These are phyloP conservation scores for Drosophila barbarae DNA, from an alignment of 2,888 invertebrate species.

Conservation along the genomic window DNA sequence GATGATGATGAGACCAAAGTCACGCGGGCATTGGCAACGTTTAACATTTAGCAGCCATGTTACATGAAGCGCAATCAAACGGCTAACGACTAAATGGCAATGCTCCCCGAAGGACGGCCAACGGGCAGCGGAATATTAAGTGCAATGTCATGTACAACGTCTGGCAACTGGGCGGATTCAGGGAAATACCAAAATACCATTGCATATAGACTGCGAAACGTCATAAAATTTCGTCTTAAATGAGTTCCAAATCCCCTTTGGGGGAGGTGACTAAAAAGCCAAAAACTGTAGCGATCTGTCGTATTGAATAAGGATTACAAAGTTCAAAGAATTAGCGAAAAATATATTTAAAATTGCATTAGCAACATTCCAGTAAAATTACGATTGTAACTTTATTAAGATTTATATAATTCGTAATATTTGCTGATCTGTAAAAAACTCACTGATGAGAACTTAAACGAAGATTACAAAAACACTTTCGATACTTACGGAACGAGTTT, in stretches of 20 bases:
- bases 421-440: too few species aligned
- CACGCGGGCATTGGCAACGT: slow-evolving; percentile 62
- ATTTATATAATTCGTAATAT: too few species aligned
- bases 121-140: slow-evolving; percentile 43
- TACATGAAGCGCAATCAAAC: slow-evolving; percentile 69
- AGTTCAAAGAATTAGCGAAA: not conserved
- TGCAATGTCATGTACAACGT: slow-evolving; percentile 45
- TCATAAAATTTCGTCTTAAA: slow-evolving; percentile 20
- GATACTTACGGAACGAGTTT: slow-evolving; percentile 79
- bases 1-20: slow-evolving; percentile 61
- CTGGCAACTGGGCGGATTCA: slow-evolving; percentile 19
- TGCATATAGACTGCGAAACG: slow-evolving; percentile 18
- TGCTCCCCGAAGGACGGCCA: slow-evolving; percentile 41
- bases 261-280: not conserved
- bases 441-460: too few species aligned
- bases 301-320: not conserved
- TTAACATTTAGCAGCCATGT: slow-evolving; percentile 72
- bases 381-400: not conserved
- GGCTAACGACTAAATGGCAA: slow-evolving; percentile 71
- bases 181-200: slow-evolving; percentile 12
- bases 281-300: not conserved
- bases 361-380: not conserved
- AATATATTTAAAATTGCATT: not conserved
- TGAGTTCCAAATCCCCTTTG: not conserved
- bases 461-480: not conserved